Evolutionary conservation across 2,888 invertebrate species (phyloP), one percentile per base, ranked within the genome.

Genomic region (Lamellibrachia columna): DNA sequence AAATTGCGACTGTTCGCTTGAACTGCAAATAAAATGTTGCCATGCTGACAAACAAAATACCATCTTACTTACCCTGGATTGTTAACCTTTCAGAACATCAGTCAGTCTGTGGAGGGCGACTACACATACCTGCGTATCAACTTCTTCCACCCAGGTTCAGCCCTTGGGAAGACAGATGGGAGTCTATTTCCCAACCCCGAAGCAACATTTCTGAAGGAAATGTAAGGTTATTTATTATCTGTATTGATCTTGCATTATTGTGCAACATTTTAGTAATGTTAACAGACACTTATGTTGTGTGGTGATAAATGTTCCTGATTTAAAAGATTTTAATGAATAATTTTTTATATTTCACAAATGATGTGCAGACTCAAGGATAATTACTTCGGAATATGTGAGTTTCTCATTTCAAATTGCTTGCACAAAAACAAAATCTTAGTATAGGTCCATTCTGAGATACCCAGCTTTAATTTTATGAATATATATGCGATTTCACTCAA

Each of bases 71-170:
- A 58, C 58, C 58, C 90, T 28, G 7, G 0, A n/a, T 22, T 91
- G 53, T 90, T 91, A 75, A 52, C 53, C 55, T 94, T 94, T 1
- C 94, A 97, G 97, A 99, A 99, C 96, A 99, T 99, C 95, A 99
- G 99, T 0, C 99, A 99, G 97, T 99, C 99, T 0, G 98, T 99
- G 22, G 99, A 99, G 97, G 99, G 99, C 7, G 99, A 99, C 97
- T 99, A 99, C 97, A 99, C 99, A 0, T 99, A 99, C 97, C 97
- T 99, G 94, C 98, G 97, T 96, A 98, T 99, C 95, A 99, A 99
- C 97, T 99, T 99, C 97, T 99, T 99, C 97, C 99, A 99, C 97
- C 99, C 99, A 60, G 99, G 99, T 52, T 98, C 99, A 0, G 95
- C 97, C n/a, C 98, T 99, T 97, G 99, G 99, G 0, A 97, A 98